phyloP scores from a whole-genome alignment of 2,888 invertebrate species.

The Eutolmus rufibarbis region DNA sequence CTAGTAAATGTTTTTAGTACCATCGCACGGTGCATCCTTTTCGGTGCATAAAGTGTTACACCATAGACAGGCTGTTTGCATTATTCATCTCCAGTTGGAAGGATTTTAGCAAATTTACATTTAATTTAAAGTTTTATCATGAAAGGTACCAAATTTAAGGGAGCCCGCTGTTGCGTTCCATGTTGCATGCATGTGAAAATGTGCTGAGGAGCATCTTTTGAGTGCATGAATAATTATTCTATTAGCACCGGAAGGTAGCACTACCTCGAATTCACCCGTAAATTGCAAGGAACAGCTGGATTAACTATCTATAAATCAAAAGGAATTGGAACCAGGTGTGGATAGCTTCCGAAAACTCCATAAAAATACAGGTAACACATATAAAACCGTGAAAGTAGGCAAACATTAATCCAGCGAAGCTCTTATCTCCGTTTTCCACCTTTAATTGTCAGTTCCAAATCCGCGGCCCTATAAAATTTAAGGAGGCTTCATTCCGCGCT shows the following conservation, averaged over 20 bases:
- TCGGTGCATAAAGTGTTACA: not conserved
- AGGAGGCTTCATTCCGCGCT: not conserved
- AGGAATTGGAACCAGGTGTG: not conserved
- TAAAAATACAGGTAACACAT: not conserved
- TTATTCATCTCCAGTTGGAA: not conserved
- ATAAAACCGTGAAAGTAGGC: not conserved
- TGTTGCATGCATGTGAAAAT: not conserved
- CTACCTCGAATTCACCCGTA: not conserved
- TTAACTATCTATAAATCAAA: not conserved
- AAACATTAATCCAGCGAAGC: not conserved
- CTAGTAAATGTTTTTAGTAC: not conserved
- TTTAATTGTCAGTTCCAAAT: not conserved
- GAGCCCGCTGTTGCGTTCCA: not conserved
- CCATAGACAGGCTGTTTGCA: not conserved
- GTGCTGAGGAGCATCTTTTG: not conserved
- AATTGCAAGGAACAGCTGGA: not conserved
- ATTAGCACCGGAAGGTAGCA: not conserved
- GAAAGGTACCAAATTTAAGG: not conserved
- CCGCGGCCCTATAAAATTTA: not conserved
- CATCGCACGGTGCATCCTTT: not conserved
- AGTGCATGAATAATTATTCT: not conserved
- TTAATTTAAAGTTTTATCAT: not conserved
- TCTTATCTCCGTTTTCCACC: not conserved
- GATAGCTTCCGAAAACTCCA: not conserved
- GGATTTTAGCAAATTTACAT: slow-evolving; percentile 3